phyloP scores from a whole-genome alignment of 2,113 vertebrate species.

The Muntiacus reevesi region DNA sequence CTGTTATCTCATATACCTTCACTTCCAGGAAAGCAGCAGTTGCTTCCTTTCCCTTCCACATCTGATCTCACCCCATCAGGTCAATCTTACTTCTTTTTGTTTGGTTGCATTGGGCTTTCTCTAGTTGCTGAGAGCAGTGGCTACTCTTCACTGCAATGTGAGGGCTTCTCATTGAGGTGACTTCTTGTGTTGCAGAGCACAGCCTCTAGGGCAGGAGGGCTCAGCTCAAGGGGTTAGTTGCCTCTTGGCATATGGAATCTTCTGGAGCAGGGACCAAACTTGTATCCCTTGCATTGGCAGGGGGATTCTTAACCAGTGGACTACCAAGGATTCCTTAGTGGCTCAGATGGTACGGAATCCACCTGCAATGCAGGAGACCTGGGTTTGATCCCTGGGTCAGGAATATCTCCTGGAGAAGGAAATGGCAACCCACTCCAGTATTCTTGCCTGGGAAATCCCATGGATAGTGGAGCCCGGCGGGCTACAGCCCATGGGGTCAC shows the following conservation, averaged over 20 bases:
- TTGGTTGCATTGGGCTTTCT: not conserved
- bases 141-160: not conserved
- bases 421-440: not conserved
- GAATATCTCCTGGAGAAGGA: not conserved
- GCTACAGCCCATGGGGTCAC: not conserved
- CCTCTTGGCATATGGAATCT: not conserved
- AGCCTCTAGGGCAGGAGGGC: not conserved
- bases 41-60: not conserved
- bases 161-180: not conserved
- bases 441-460: not conserved
- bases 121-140: not conserved
- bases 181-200: not conserved
- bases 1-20: not conserved
- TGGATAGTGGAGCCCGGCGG: not conserved
- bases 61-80: accelerated
- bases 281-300: not conserved
- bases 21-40: not conserved
- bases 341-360: not conserved
- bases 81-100: not conserved
- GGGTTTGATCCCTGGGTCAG: not conserved
- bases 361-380: not conserved
- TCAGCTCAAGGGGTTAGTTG: not conserved
- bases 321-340: not conserved
- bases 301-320: not conserved
- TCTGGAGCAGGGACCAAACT: not conserved